Base-by-base conservation (phyloP, 2,888 invertebrate genomes). In the Dasypogon diadema region DNA sequence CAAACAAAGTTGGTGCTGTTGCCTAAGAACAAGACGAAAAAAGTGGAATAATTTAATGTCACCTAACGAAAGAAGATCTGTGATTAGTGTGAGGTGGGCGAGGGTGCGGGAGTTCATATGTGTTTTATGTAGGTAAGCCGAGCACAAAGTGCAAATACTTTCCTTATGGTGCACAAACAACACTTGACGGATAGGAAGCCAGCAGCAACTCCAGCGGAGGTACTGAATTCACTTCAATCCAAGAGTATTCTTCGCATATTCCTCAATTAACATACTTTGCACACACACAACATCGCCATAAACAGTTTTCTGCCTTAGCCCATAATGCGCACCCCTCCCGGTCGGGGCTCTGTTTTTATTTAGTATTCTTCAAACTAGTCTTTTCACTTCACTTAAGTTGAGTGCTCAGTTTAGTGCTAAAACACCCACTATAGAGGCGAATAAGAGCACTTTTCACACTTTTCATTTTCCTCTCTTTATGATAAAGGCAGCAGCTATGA, bases 391-490 rank as follows among this genome's bases (percentile, higher is more conserved):
- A 81, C 81, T 82, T 81, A 81, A 79, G 80, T 79, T 81, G 80
- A 80, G 82, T 80, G 79, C 79, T 81, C 79, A 80, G 80, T 81
- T 82, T 80, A 80, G 81, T 81, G 81, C 79, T 81, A 80, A 80
- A 79, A 80, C 79, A 79, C 78, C 77, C 80, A 78, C 80, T 81
- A 79, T 80, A 77, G 51, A 68, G 46, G 65, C 42, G 63, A 75
- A 75, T 70, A 77, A 79, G 77, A 63, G 77, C 77, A 79, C 78
- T 75, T 75, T 75, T 65, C 65, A 65, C 74, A 74, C 74, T 74
- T 74, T 74, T 74, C 48, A 74, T 63, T 48, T 73, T 46, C 46
- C 56, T 73, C 56, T 56, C 24, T 73, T 73, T 73, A 73, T 73
- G 73, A 58, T 73, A 73, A 73, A 46, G 73, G 42, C 37, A 58